A percentile compares a stretch with the other conserved stretches of the same genome.
These are phyloP conservation scores for Lottia gigantea DNA, from an alignment of 2,888 invertebrate species.

Conservation along the genomic window DNA sequence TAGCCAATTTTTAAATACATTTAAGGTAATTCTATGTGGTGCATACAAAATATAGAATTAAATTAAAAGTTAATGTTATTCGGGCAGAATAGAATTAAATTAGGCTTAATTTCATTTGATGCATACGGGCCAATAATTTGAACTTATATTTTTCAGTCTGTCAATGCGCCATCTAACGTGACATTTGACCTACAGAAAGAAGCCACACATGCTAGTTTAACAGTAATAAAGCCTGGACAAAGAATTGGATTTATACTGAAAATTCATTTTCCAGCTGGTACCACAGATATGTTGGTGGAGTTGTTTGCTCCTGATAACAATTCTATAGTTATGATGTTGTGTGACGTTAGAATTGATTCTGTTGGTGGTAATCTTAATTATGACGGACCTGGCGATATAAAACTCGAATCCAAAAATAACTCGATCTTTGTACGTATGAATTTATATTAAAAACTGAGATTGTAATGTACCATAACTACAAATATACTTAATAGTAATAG, in stretches of 20 bases:
- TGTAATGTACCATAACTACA: neutral
- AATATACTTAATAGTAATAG: too few relatives aligned
- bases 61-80: too few relatives aligned
- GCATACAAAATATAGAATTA: too few relatives aligned
- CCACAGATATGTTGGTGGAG: slow-evolving; percentile 61
- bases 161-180: slow-evolving; percentile 33
- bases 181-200: slow-evolving; percentile 40
- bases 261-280: slow-evolving; percentile 45
- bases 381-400: slow-evolving; percentile 23
- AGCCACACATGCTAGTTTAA: slow-evolving; percentile 26
- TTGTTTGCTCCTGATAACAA: slow-evolving; percentile 66
- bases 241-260: slow-evolving; percentile 48
- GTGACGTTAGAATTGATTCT: slow-evolving; percentile 48
- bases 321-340: slow-evolving; percentile 63
- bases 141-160: slow-evolving; percentile 16
- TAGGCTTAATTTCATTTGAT: too few relatives aligned
- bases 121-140: too few relatives aligned
- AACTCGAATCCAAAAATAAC: slow-evolving; percentile 42
- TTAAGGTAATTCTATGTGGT: too few relatives aligned
- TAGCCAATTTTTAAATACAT: too few relatives aligned
- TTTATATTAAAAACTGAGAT: neutral
- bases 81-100: too few relatives aligned
- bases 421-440: slow-evolving; percentile 27
- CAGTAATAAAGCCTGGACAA: slow-evolving; percentile 47
- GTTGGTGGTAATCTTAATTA: slow-evolving; percentile 43